Percentiles rank a stretch among this genome's conserved stretches.
These are phyloP conservation scores for Onychorhynchus coronatus DNA, from an alignment of 2,113 vertebrate species.

Conservation along the genomic window DNA sequence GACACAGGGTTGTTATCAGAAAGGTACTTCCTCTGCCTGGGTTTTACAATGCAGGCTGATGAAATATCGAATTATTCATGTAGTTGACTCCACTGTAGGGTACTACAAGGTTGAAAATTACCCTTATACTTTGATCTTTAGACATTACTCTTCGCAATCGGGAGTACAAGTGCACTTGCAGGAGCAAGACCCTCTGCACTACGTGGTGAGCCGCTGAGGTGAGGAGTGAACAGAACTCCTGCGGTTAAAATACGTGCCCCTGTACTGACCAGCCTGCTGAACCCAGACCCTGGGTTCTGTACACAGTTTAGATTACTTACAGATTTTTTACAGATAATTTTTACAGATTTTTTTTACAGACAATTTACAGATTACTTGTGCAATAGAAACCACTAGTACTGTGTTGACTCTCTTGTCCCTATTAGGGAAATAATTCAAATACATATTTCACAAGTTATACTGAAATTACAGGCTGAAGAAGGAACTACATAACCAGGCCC, in stretches of 20 bases:
- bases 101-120: constrained; percentile 48
- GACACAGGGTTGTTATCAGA: not conserved
- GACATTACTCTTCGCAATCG: not conserved
- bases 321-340: too few species aligned
- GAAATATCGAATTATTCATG: constrained; percentile 28
- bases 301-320: not conserved
- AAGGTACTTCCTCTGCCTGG: constrained; percentile 24
- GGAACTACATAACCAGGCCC: not conserved
- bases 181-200: not conserved
- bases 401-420: not conserved
- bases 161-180: not conserved
- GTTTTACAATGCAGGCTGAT: constrained; percentile 7
- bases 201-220: not conserved
- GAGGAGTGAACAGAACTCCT: not conserved
- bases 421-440: not conserved
- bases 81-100: not conserved
- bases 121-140: constrained; percentile 2
- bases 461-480: not conserved
- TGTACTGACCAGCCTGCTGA: not conserved
- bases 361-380: too few species aligned
- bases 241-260: not conserved
- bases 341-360: too few species aligned
- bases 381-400: not conserved
- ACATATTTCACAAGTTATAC: not conserved
- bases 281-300: not conserved